Conservation (phyloP, 2,888 invertebrate genomes). For the Anagyrus pseudococci region DNA sequence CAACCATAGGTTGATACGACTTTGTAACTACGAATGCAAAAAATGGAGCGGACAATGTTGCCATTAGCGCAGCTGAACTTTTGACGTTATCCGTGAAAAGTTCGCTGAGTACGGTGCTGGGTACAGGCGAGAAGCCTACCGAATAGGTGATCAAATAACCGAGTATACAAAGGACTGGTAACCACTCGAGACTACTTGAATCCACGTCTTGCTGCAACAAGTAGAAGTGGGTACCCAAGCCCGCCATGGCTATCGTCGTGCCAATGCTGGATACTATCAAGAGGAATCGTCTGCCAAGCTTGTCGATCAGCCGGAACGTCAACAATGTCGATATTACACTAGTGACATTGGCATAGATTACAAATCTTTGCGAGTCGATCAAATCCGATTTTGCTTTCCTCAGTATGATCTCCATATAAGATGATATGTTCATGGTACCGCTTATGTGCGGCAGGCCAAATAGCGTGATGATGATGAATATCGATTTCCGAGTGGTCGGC, state of each 20-base stretch:
- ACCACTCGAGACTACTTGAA: constrained; percentile 42
- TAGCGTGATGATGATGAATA: constrained; percentile 42
- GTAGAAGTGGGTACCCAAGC: constrained; percentile 46
- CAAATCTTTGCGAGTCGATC: constrained; percentile 43
- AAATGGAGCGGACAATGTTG: constrained; percentile 31
- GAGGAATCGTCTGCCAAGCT: constrained; percentile 37
- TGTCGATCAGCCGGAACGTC: constrained; percentile 39
- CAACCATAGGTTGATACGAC: constrained; percentile 41
- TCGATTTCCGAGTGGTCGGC: constrained; percentile 38
- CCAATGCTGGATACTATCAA: constrained; percentile 40
- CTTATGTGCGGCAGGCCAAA: constrained; percentile 48
- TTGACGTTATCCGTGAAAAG: constrained; percentile 41
- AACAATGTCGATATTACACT: constrained; percentile 34
- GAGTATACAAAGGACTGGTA: constrained; percentile 44
- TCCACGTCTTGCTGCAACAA: constrained; percentile 41
- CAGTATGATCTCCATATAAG: constrained; percentile 49
- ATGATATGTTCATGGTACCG: constrained; percentile 44
- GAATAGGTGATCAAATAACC: constrained; percentile 35
- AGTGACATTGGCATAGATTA: constrained; percentile 41
- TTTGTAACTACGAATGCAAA: constrained; percentile 40
- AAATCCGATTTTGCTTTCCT: constrained; percentile 40
- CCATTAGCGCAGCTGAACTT: constrained; percentile 37
- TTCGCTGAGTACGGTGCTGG: constrained; percentile 40
- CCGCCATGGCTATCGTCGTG: constrained; percentile 38
- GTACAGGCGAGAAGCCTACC: constrained; percentile 37